Evolutionary conservation across 2,888 invertebrate species (phyloP).

Genomic region (Acanthosepion esculentum): DNA sequence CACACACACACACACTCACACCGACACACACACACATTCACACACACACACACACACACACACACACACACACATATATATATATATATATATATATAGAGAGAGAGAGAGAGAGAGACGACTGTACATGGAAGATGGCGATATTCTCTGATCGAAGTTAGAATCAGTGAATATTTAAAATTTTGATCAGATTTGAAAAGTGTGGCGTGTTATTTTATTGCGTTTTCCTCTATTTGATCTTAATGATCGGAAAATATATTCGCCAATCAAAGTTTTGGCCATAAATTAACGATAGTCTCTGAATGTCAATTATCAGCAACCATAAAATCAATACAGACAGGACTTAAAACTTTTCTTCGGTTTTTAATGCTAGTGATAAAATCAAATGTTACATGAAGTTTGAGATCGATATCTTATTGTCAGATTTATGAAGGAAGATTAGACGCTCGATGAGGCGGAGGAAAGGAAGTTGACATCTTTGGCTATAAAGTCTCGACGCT

Average conservation of each 20-base stretch:
- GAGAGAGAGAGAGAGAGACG: no score
- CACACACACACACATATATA: no score
- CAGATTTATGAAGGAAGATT: background rate
- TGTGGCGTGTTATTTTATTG: no score
- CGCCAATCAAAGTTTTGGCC: background rate
- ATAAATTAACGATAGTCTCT: background rate
- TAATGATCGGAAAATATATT: background rate
- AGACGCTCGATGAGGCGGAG: background rate
- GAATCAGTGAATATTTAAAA: no score
- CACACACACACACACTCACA: no score
- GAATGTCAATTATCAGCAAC: background rate
- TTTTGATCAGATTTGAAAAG: no score
- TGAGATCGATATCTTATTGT: background rate
- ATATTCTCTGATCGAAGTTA: no score
- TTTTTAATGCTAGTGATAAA: background rate
- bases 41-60: no score
- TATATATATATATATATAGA: no score
- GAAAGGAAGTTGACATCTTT: background rate
- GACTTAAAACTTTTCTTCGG: background rate
- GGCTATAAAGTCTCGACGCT: background rate
- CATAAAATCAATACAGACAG: background rate
- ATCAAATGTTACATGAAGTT: background rate
- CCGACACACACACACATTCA: no score
- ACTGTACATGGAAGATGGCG: no score
- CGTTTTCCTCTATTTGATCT: no score